These are phyloP conservation scores for Clitarchus hookeri DNA, from an alignment of 2,888 invertebrate genomes.

Conservation along the genomic window DNA sequence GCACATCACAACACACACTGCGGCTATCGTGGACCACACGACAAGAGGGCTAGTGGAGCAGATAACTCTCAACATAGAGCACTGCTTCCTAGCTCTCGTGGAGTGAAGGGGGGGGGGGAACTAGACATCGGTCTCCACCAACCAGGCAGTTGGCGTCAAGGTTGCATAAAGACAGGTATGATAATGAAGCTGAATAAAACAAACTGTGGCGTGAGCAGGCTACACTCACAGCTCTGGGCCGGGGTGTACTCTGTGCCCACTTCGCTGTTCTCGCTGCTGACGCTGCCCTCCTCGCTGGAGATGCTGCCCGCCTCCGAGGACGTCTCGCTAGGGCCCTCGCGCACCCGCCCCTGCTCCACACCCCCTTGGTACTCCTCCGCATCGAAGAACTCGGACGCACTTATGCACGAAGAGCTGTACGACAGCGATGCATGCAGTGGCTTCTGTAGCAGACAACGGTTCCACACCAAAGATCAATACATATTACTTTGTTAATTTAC, in stretches of 20 bases:
- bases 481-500: too few species aligned
- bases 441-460: conserved; percentile 32
- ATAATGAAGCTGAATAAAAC: neutral
- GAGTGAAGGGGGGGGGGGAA: too few species aligned
- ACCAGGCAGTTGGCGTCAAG: too few species aligned
- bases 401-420: conserved; percentile 76
- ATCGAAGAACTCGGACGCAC: conserved; percentile 80
- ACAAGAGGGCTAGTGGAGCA: too few species aligned
- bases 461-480: too few species aligned
- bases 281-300: conserved; percentile 69
- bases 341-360: conserved; percentile 53
- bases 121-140: too few species aligned
- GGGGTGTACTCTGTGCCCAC: conserved; percentile 58
- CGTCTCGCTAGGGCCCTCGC: conserved; percentile 65
- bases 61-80: too few species aligned
- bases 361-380: conserved; percentile 59
- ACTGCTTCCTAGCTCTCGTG: too few species aligned
- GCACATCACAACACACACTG: neutral
- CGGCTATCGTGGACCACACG: too few species aligned
- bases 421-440: conserved; percentile 67
- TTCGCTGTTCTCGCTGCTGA: conserved; percentile 70
- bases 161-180: neutral
- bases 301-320: conserved; percentile 74
- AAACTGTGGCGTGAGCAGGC: neutral
- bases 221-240: conserved; percentile 50